Evolutionary conservation across 2,113 vertebrate genomes (phyloP), one percentile per base, ranked within the genome.

Genomic region (Dipodomys merriami): DNA sequence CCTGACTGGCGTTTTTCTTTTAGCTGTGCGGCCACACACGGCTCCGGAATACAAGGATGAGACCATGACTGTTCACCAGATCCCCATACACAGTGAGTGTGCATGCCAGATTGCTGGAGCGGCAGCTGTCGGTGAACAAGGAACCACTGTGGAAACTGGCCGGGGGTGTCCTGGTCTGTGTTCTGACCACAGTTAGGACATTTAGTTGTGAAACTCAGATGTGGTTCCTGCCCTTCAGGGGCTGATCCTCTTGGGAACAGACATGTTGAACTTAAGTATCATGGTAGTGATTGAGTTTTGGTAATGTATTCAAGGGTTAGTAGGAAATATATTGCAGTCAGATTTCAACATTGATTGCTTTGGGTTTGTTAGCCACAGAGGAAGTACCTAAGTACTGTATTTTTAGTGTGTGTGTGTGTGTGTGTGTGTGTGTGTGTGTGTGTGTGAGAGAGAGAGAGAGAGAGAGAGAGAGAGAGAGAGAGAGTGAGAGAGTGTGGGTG

Each of bases 71-170:
- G 99, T 99, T 65, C 44, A 90, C 81, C 99, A 99, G 23, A 96
- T 99, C 53, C 99, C 99, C 5, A 97, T 99, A 60, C 97, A 98
- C 89, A 98, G 99, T 99, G 96, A 98, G 99, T 98, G 8, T 0
- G 0, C 19, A 64, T 19, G 22, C 62, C 60, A 25, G 2, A 1
- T 46, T 49, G 65, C 87, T 57, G 9, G 19, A 27, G 16, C 30
- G 20, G 4, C 1, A 20, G 91, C 0, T 27, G 2, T 29, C 7
- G 30, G n/a, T 39, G 30, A 30, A 22, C 1, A 2, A 15, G 44
- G 64, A 30, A 9, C 30, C 77, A 64, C 68, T 20, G 18, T 81
- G 46, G 23, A 12, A 18, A 11, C 33, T 39, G 82, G 53, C n/a
- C 10, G 16, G 67, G n/a, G 5, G 5, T 30, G 7, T 33, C 67